These are phyloP conservation scores for Bedellia somnulentella DNA, from an alignment of 2,888 invertebrate genomes.

Conservation along the genomic window DNA sequence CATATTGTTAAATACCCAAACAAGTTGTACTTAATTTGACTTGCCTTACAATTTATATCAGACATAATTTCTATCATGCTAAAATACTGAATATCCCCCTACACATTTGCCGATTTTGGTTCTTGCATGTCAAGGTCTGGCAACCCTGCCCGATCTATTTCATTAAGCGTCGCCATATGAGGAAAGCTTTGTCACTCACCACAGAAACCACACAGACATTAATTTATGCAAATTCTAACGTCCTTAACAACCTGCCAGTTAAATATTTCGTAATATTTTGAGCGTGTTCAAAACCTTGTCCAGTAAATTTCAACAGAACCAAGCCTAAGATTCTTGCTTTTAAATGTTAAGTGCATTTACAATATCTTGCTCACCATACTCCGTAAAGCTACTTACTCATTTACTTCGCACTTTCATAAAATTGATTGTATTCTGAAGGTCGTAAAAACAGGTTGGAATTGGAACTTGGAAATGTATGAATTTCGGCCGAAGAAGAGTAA, in stretches of 20 bases:
- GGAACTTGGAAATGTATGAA: too few relatives aligned
- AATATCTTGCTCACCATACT: conserved; percentile 19
- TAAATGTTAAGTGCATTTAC: conserved; percentile 18
- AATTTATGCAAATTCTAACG: conserved; percentile 22
- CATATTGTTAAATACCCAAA: too few relatives aligned
- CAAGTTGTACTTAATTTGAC: too few relatives aligned
- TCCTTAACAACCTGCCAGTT: conserved; percentile 16
- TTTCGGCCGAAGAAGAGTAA: too few relatives aligned
- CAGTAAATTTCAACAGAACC: conserved; percentile 14
- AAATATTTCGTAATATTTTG: conserved; percentile 18
- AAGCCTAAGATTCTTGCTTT: conserved; percentile 16
- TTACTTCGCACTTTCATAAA: conserved; percentile 1
- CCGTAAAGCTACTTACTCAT: too few relatives aligned
- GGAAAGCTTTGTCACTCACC: conserved; percentile 16
- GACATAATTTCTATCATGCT: too few relatives aligned
- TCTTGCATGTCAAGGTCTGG: too few relatives aligned
- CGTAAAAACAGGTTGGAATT: too few relatives aligned
- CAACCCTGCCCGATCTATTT: conserved; percentile 9
- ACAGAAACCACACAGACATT: conserved; percentile 14
- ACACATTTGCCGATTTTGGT: too few relatives aligned
- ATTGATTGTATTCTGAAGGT: background rate
- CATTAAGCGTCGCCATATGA: conserved; percentile 18
- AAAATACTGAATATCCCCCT: too few relatives aligned
- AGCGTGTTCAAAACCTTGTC: conserved; percentile 18
- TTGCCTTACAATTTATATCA: too few relatives aligned